Evolutionary conservation across 2,797 vertebrate species (phyloP).

Genomic region (Arnoldichthys spilopterus): DNA sequence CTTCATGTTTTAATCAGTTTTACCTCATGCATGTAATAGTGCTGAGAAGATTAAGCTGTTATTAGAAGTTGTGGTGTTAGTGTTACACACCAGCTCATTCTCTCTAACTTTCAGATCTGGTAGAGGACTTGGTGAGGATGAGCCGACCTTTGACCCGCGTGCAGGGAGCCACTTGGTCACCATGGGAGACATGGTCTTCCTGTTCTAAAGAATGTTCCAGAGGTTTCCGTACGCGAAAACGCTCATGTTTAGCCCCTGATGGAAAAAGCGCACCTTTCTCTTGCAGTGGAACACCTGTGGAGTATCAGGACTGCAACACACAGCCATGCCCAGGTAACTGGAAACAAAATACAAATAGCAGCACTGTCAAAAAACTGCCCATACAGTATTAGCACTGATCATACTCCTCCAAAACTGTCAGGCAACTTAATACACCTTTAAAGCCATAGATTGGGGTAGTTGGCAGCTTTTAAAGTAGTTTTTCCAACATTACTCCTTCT

Average conservation of each 20-base stretch:
- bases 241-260: slow-evolving; percentile 84
- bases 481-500: too few relatives aligned
- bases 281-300: slow-evolving; percentile 87
- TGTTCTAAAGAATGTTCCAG: slow-evolving; percentile 90
- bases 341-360: slow-evolving; percentile 10
- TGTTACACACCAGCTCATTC: neutral
- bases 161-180: slow-evolving; percentile 83
- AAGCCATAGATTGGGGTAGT: too few relatives aligned
- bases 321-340: slow-evolving; percentile 80
- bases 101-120: slow-evolving; percentile 67
- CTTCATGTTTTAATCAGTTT: too few relatives aligned
- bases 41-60: too few relatives aligned
- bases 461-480: too few relatives aligned
- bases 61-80: neutral
- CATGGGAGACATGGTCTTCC: slow-evolving; percentile 91
- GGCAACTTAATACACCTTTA: too few relatives aligned
- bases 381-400: neutral
- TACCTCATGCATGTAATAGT: too few relatives aligned
- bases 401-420: neutral
- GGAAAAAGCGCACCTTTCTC: slow-evolving; percentile 82
- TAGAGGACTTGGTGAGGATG: slow-evolving; percentile 71
- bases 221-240: slow-evolving; percentile 89
- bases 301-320: slow-evolving; percentile 94
- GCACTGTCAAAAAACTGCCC: neutral
- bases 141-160: slow-evolving; percentile 59